Conservation (phyloP, 1,140 invertebrate genomes). For the Conus betulinus region DNA sequence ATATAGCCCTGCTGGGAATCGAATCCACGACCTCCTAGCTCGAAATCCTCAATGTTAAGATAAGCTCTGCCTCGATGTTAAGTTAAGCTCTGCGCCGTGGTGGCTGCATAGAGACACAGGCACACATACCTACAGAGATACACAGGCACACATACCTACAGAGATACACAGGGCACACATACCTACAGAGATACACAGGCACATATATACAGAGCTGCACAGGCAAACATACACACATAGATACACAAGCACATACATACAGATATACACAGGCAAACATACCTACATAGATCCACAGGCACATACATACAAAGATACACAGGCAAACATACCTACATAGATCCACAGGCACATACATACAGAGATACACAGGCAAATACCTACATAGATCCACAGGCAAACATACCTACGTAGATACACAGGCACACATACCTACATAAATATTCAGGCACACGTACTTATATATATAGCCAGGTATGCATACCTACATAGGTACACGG, state of each 20-base stretch:
- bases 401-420: not conserved
- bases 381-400: not conserved
- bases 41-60: too few species aligned
- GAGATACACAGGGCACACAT: not conserved
- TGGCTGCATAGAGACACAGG: too few species aligned
- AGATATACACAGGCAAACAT: not conserved
- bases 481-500: too few species aligned
- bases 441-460: too few species aligned
- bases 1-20: too few species aligned
- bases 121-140: too few species aligned
- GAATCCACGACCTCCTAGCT: too few species aligned
- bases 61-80: too few species aligned
- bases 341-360: not conserved
- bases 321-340: not conserved
- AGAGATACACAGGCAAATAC: not conserved
- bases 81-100: too few species aligned
- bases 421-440: not conserved
- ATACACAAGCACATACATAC: not conserved
- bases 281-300: not conserved
- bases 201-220: not conserved
- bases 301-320: not conserved
- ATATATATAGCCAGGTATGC: not conserved
- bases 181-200: not conserved
- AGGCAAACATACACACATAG: not conserved
- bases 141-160: too few species aligned